phyloP scores from a whole-genome alignment of 1,140 invertebrate genomes.

The Bombus picipes region DNA sequence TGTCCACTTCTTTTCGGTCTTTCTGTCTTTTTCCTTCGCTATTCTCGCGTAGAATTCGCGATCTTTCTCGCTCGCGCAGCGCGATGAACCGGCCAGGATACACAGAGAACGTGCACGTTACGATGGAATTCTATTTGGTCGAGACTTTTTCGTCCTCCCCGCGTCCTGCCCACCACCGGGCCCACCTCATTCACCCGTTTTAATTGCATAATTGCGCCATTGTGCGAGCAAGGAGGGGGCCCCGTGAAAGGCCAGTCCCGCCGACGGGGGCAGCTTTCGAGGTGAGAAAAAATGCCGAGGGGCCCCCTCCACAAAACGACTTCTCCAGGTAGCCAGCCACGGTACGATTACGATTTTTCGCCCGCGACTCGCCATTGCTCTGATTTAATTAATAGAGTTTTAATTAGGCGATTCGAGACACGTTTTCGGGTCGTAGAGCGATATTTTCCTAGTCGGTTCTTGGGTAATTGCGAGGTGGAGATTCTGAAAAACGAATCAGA shows the following conservation, averaged over 20 bases:
- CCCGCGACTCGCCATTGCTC: background rate
- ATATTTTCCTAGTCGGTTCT: background rate
- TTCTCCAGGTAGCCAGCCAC: background rate
- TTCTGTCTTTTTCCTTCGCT: background rate
- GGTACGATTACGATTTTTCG: background rate
- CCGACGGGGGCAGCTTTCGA: conserved; percentile 5
- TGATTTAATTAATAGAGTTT: conserved; percentile 11
- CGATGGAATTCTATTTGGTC: conserved; percentile 59
- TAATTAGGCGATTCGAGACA: background rate
- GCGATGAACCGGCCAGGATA: background rate
- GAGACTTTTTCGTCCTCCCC: conserved; percentile 15
- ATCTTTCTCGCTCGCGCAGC: conserved; percentile 7
- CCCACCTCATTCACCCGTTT: conserved; percentile 61
- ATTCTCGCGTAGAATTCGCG: background rate
- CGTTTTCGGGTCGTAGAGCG: background rate
- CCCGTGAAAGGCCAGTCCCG: conserved; percentile 55
- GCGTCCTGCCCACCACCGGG: background rate
- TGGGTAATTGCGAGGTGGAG: background rate
- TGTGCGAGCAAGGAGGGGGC: conserved; percentile 60
- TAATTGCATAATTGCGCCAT: conserved; percentile 79
- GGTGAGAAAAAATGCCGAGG: conserved; percentile 45
- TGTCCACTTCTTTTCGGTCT: background rate
- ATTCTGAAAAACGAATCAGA: too few species aligned
- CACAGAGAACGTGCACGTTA: background rate
- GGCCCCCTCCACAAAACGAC: background rate